Evolutionary conservation across 2,888 invertebrate genomes (phyloP), one percentile per base, ranked within the genome.

Genomic region (Ichneumoninae sp.): DNA sequence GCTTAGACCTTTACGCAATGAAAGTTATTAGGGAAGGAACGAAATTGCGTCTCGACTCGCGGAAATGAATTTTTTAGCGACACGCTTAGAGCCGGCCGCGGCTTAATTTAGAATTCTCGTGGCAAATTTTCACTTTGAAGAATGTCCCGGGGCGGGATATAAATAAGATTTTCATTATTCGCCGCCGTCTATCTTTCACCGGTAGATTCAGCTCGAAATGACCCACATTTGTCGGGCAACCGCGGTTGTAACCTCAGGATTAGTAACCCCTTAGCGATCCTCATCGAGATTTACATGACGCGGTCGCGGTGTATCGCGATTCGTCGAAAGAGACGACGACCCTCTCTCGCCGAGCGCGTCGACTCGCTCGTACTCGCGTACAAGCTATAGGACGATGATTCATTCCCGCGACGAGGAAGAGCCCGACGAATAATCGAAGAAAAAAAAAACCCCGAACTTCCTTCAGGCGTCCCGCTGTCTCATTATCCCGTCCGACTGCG

Each of bases 371-470:
- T 54, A 54, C 10, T 54, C 54, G 1, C 19, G 22, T 10, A 40
- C 33, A n/a, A 16, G n/a, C 33, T 5, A 33, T 30, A 16, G 26
- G 30, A 16, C 8, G 36, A 54, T 71, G 70, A 71, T 54, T 71
- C 70, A 71, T 54, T 54, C 19, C 57, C 7, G 10, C 1, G 22
- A 10, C 57, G 26, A 26, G 22, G 26, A 8, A 22, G 5, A 26
- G 26, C 13, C 22, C 26, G 13, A 3, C 13, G 10, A 57, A 57
- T 57, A 13, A 13, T 26, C 57, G 57, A 30, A 60, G 33, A 77
- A 77, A 57, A 47, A 77, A 69, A 78, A 63, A 63, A n/a, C 6
- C 33, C 33, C 26, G 54, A 71, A 71, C 16, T 57, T 78, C 60
- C 70, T 78, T 57, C 16, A 19, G 44, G 16, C 40, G 33, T 22